Evolutionary conservation across 2,797 vertebrate species (phyloP).

Genomic region (Xenentodon cancila): DNA sequence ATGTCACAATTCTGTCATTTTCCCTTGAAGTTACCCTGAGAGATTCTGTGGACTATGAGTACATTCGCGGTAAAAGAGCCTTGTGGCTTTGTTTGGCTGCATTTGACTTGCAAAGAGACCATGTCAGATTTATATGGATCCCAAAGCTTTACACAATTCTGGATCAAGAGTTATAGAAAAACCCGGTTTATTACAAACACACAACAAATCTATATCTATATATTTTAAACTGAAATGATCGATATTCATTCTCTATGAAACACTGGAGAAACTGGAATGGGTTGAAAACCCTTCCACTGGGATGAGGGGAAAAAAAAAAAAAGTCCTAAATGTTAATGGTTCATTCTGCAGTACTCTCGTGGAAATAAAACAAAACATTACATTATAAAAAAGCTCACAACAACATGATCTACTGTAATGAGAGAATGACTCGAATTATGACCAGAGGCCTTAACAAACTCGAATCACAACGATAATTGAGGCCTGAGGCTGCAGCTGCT

Average conservation of each 20-base stretch:
- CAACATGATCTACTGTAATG: slow-evolving; percentile 36
- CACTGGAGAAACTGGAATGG: slow-evolving; percentile 18
- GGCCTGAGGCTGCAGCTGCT: slow-evolving; percentile 22
- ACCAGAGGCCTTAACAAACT: slow-evolving; percentile 40
- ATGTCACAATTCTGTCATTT: slow-evolving; percentile 72
- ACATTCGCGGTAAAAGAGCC: slow-evolving; percentile 73
- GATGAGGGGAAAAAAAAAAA: neutral
- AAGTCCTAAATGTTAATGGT: slow-evolving; percentile 43
- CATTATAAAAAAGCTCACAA: slow-evolving; percentile 10
- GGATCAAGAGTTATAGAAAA: slow-evolving; percentile 24
- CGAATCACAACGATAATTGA: slow-evolving; percentile 51
- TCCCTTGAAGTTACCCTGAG: slow-evolving; percentile 58
- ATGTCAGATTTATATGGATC: slow-evolving; percentile 36
- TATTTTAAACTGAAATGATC: slow-evolving; percentile 36
- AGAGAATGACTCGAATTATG: slow-evolving; percentile 48
- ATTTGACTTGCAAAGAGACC: slow-evolving; percentile 70
- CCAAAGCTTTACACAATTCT: slow-evolving; percentile 7
- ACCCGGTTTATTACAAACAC: no score
- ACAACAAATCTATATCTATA: no score
- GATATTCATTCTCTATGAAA: no score
- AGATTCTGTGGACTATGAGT: slow-evolving; percentile 32
- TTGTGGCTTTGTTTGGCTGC: slow-evolving; percentile 58
- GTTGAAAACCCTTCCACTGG: slow-evolving; percentile 22
- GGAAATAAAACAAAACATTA: slow-evolving; percentile 30
- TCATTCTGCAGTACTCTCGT: slow-evolving; percentile 34